These are phyloP conservation scores for Caiman crocodilus DNA, from an alignment of 2,797 vertebrate species.

Conservation along the genomic window DNA sequence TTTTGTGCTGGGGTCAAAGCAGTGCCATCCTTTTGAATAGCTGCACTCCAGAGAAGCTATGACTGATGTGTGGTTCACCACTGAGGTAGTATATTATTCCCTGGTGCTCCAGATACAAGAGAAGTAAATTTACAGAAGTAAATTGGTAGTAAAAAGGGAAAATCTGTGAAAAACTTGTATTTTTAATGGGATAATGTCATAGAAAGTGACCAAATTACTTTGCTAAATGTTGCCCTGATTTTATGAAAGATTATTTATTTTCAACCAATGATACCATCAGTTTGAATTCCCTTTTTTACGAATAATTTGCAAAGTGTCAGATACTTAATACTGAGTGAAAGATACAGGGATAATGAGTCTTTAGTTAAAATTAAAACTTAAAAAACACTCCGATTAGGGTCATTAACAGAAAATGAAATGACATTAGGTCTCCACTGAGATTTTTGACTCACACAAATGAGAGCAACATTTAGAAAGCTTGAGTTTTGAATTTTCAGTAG, in stretches of 20 bases:
- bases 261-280: background rate
- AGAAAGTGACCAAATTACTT: background rate
- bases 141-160: background rate
- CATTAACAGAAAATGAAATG: background rate
- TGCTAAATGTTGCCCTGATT: background rate
- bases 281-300: background rate
- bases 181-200: background rate
- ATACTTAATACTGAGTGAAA: background rate
- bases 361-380: background rate
- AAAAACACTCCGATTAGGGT: background rate
- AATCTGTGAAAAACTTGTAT: background rate
- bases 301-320: background rate
- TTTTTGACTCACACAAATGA: constrained; percentile 38
- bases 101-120: background rate
- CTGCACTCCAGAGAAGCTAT: fast-evolving
- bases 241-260: constrained; percentile 15
- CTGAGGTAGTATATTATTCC: background rate
- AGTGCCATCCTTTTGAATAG: background rate
- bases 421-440: background rate
- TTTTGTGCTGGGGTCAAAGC: fast-evolving
- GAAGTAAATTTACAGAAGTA: background rate
- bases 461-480: constrained; percentile 25
- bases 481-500: background rate
- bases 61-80: fast-evolving
- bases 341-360: background rate